Base-by-base conservation (phyloP, 2,797 vertebrate species). In the Cryptoblepharus egeriae region DNA sequence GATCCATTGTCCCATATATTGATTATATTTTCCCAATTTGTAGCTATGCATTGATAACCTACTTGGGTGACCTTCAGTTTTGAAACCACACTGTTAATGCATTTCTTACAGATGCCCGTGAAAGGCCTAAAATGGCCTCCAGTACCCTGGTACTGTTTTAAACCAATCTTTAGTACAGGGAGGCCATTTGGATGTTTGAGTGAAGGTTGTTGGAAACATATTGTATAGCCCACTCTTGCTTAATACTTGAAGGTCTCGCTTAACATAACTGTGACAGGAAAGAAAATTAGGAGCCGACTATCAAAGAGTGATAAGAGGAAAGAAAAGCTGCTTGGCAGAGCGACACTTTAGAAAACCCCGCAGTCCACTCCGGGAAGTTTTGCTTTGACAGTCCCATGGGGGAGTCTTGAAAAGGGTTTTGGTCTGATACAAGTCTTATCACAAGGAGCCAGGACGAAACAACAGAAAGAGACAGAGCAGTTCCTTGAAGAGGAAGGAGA, bases 381-480 rank as follows among this genome's bases (percentile, higher is more conserved):
- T 85, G 68, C 65, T 89, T 78, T 88, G 86, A 63, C 32, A 42
- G 5, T 60, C 64, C 83, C 79, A 68, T 61, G 58, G 69, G 75
- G 87, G 1, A 61, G 30, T 81, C 65, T 3, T 74, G 67, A 75
- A 85, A 79, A 73, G 71, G n/a, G 26, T n/a, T 65, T 45, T 69
- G 49, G 35, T 71, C 74, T 87, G 60, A 84, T 67, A 67, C 52
- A 49, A 85, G 55, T 55, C 73, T 92, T 93, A 90, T 84, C 88
- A 86, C 68, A 82, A 83, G 39, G 72, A 89, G 42, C 67, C 80
- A 87, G 77, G 71, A 83, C 57, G 69, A 69, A 82, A 49, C 32
- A 85, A 78, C 30, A 81, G 78, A 78, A 80, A 73, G 70, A 89
- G 49, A 1, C 16, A 80, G 63, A 75, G 75, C 58, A 13, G 2